These are phyloP conservation scores for Anser brachyrhynchus DNA, from an alignment of 2,113 vertebrate species.

Conservation along the genomic window DNA sequence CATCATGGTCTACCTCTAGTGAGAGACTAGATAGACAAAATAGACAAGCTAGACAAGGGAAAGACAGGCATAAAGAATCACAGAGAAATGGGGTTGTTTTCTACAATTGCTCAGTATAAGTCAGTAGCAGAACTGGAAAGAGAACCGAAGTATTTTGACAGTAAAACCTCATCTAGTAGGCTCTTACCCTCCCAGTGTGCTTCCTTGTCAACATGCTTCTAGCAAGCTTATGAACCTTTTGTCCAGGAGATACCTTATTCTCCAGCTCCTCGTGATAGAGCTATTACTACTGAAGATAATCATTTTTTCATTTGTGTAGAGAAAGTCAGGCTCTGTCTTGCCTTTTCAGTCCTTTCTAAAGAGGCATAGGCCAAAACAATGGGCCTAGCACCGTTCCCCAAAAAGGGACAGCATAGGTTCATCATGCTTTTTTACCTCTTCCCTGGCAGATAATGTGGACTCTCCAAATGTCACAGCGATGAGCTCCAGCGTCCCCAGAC, in stretches of 20 bases:
- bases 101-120: neutral
- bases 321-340: neutral
- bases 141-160: neutral
- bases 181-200: neutral
- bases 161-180: neutral
- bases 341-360: neutral
- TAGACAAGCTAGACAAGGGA: neutral
- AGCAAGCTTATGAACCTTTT: neutral
- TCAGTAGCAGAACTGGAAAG: neutral
- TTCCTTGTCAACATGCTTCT: neutral
- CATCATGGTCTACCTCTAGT: neutral
- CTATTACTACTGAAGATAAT: neutral
- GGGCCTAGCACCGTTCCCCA: too few relatives aligned
- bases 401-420: neutral
- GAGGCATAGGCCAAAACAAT: neutral
- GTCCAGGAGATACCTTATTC: neutral
- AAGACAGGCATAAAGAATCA: neutral
- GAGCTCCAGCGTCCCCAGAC: neutral
- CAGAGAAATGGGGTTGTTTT: neutral
- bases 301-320: neutral
- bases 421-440: neutral
- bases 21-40: neutral
- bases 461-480: neutral
- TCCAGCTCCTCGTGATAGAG: neutral
- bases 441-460: fast-evolving